phyloP scores from a whole-genome alignment of 2,888 invertebrate genomes.

The Rhamnusium bicolor region DNA sequence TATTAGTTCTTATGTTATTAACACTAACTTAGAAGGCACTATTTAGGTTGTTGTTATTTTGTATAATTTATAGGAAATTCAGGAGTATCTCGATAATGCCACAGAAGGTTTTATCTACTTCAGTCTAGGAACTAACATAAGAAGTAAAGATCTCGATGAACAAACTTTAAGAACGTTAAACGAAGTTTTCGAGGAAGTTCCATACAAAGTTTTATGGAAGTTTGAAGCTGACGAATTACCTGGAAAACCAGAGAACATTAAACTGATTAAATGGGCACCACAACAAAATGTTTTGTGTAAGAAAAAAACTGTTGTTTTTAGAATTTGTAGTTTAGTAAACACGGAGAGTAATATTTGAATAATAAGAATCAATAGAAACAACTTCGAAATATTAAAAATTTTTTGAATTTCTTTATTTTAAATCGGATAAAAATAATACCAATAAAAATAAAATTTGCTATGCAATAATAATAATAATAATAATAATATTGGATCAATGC shows the following conservation, averaged over 20 bases:
- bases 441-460: no score
- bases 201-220: constrained; percentile 49
- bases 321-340: not conserved
- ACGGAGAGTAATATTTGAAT: no score
- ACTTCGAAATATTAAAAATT: no score
- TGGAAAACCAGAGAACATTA: constrained; percentile 39
- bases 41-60: no score
- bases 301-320: not conserved
- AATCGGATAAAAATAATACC: no score
- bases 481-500: no score
- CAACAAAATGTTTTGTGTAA: constrained; percentile 45
- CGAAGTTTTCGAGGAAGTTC: constrained; percentile 37
- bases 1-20: no score
- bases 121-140: constrained; percentile 45
- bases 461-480: no score
- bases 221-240: constrained; percentile 38
- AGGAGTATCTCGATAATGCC: constrained; percentile 36
- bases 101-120: constrained; percentile 44
- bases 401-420: no score
- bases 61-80: constrained; percentile 31
- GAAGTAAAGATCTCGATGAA: constrained; percentile 34
- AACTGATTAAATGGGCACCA: constrained; percentile 45
- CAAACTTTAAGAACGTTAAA: constrained; percentile 25
- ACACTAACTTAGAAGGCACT: no score
- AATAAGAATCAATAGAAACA: no score